A percentile compares a stretch with the other conserved stretches of the same genome.
phyloP scores from a whole-genome alignment of 2,797 vertebrate species.

The Myotis findleyi region DNA sequence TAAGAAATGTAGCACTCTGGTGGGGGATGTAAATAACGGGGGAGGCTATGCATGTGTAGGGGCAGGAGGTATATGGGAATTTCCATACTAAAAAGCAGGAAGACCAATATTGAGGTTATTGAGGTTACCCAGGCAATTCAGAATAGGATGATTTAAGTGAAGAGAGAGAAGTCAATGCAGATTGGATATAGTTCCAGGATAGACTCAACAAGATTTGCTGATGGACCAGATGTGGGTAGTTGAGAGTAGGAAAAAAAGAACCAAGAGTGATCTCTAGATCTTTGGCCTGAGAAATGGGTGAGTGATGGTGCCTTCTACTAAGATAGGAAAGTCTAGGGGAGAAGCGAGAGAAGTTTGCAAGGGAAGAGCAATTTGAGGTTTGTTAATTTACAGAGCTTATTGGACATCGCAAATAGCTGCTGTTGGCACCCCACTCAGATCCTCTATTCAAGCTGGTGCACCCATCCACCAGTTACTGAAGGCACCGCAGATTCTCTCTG shows the following conservation, averaged over 20 bases:
- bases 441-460: not conserved
- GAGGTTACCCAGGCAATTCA: not conserved
- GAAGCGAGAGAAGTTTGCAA: not conserved
- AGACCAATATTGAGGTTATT: not conserved
- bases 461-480: not conserved
- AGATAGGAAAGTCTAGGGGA: not conserved
- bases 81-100: not conserved
- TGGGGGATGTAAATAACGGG: not conserved
- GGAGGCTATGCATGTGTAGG: not conserved
- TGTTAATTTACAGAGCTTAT: not conserved
- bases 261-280: not conserved
- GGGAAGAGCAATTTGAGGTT: not conserved
- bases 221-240: not conserved
- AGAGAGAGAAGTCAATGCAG: not conserved
- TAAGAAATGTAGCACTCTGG: not conserved
- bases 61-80: not conserved
- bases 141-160: not conserved
- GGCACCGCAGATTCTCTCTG: not conserved
- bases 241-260: not conserved
- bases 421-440: not conserved
- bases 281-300: not conserved
- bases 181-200: not conserved
- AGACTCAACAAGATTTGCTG: not conserved
- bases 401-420: not conserved
- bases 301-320: not conserved